Evolutionary conservation across 2,797 vertebrate species (phyloP), one percentile per base, ranked within the genome.

Genomic region (Premnoplex brunnescens): DNA sequence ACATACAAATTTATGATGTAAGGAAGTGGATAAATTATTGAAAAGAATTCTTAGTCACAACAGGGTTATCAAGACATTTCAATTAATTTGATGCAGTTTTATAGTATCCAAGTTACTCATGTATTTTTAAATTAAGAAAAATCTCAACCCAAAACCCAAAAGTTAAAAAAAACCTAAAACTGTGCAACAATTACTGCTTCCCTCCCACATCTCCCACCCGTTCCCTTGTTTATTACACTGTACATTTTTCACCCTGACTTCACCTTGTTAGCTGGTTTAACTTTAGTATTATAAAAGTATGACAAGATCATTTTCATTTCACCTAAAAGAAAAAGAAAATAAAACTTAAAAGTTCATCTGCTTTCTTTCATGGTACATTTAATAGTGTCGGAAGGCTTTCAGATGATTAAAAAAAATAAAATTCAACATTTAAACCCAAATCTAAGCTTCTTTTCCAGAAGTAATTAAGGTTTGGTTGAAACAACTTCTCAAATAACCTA

Each of bases 241-340:
- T 97, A 98, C 97, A 98, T 97, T 89, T 94, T 96, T 96, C 97
- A 98, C 96, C 97, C 96, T 97, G 95, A 97, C 97, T 97, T 96
- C 88, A 98, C 96, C 96, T 97, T 94, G 85, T 97, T 96, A 97
- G 95, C 98, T 97, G 97, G 96, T 97, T 97, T 97, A 96, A 96
- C 96, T 97, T 97, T 96, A 98, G 97, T 97, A 98, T 95, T 97
- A 98, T 96, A 97, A 98, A 97, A 98, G 89, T 94, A 96, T 49
- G 81, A 97, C 92, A 97, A 96, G 94, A 95, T 95, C n/a, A 60
- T 98, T 98, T 98, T 97, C 98, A 98, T 97, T 97, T 96, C 97
- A 98, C 97, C 97, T 98, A 98, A 98, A 98, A 98, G 97, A 98
- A 98, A 97, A 97, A 92, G 62, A 78, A 95, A 95, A 97, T 48